Evolutionary conservation across 2,888 invertebrate genomes (phyloP), one percentile per base, ranked within the genome.

Genomic region (Hypolimnas misippus): DNA sequence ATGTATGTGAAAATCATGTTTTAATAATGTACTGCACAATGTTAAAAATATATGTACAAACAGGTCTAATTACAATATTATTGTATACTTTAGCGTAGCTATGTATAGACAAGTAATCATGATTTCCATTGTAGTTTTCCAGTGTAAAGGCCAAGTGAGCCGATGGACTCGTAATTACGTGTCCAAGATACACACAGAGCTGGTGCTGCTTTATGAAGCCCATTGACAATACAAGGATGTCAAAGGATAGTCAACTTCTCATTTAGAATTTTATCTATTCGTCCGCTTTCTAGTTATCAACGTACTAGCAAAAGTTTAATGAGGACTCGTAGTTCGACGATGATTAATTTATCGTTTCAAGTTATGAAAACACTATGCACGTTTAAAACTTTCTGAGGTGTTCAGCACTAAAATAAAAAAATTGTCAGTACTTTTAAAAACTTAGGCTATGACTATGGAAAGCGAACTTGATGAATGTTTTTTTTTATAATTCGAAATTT

Each of bases 81-180:
- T 38, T n/a, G n/a, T n/a, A 38, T 38, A 33, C 33, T 33, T 3
- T 12, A n/a, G n/a, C n/a, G 35, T 35, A 38, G n/a, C n/a, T 38
- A n/a, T 38, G 35, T n/a, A 38, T n/a, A 38, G 35, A 38, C 35
- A 38, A 38, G 35, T 38, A 38, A 38, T 38, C 12, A 38, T n/a
- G n/a, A 12, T 38, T 38, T 38, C 35, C 35, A 38, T 38, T 38
- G 35, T 38, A 38, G 35, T n/a, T 8, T 33, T 38, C 35, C 35
- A n/a, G 35, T 38, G n/a, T n/a, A 38, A 38, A 25, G 25, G 25
- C 3, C 5, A 25, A 38, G 35, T 38, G n/a, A 38, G n/a, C 35
- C 35, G 12, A 25, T 25, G 35, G 10, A 38, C 35, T n/a, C 35
- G 35, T 38, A 38, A 38, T 38, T 38, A 38, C 35, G n/a, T 38